Evolutionary conservation across 2,888 invertebrate genomes (phyloP).

Genomic region (Rambutsinella grinnellia): DNA sequence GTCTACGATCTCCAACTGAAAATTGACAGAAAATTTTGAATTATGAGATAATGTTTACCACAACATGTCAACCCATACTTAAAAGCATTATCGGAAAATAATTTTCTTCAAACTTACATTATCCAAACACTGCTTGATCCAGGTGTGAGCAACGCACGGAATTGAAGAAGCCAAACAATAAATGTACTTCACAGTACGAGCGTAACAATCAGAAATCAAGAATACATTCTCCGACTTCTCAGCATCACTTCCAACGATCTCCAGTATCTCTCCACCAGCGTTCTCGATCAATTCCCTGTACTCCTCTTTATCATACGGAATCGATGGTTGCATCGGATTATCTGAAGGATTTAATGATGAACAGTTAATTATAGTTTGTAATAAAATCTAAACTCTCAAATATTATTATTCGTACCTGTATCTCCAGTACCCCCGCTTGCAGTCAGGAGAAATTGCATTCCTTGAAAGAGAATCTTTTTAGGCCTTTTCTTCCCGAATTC

Average conservation of each 20-base stretch:
- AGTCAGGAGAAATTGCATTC: constrained; percentile 64
- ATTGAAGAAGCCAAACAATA: constrained; percentile 79
- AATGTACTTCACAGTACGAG: constrained; percentile 81
- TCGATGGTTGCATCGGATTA: not conserved
- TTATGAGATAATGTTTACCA: no score
- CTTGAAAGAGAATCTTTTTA: constrained; percentile 54
- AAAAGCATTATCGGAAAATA: no score
- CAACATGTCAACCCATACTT: no score
- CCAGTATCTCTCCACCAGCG: constrained; percentile 56
- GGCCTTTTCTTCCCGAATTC: constrained; percentile 36
- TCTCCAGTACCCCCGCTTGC: constrained; percentile 64
- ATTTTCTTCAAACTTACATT: constrained; percentile 65
- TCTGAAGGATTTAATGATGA: no score
- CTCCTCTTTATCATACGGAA: constrained; percentile 63
- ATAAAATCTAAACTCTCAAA: not conserved
- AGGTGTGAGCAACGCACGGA: constrained; percentile 77
- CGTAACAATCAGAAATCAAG: constrained; percentile 79
- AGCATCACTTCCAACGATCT: constrained; percentile 56
- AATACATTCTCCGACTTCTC: constrained; percentile 71
- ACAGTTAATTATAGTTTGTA: not conserved
- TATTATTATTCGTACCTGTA: constrained; percentile 55
- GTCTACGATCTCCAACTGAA: constrained; percentile 54
- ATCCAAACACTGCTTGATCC: constrained; percentile 78
- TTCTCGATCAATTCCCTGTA: constrained; percentile 57
- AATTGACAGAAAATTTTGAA: no score